Conservation (phyloP, 1,140 invertebrate species). For the Tribolium madens region DNA sequence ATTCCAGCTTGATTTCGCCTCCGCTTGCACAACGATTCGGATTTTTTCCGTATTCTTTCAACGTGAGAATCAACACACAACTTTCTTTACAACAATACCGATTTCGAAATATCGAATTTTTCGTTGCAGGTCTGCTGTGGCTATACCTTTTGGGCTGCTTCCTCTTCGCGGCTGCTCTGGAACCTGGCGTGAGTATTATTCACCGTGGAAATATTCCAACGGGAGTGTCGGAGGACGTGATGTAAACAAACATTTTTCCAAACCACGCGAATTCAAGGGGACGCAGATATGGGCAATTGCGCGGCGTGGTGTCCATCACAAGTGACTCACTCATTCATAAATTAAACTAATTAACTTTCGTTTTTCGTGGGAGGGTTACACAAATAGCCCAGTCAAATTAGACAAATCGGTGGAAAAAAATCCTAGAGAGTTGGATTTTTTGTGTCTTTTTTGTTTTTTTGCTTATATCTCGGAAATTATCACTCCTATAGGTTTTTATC, state of each 20-base stretch:
- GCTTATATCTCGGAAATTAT: no score
- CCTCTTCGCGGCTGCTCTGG: slow-evolving; percentile 61
- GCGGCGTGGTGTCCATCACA: not conserved
- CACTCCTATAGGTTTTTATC: no score
- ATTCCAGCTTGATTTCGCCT: slow-evolving; percentile 38
- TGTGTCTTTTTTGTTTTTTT: no score
- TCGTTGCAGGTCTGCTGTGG: slow-evolving; percentile 62
- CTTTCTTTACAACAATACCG: slow-evolving; percentile 19
- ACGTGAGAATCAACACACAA: slow-evolving; percentile 22
- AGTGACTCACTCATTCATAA: slow-evolving; percentile 19
- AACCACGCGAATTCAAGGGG: no score
- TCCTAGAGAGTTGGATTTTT: no score
- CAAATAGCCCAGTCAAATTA: no score
- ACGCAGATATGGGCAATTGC: no score
- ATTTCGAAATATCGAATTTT: slow-evolving; percentile 39
- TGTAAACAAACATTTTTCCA: slow-evolving; percentile 18
- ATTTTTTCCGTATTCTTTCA: slow-evolving; percentile 30
- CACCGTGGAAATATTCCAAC: slow-evolving; percentile 18
- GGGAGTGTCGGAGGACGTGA: slow-evolving; percentile 25
- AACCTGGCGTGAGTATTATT: slow-evolving; percentile 63
- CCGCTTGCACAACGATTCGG: slow-evolving; percentile 6
- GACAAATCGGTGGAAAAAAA: no score
- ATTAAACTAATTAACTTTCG: slow-evolving; percentile 16
- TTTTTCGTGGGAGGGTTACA: slow-evolving; percentile 16
- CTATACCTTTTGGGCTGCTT: slow-evolving; percentile 61